Evolutionary conservation across 2,113 vertebrate species (phyloP).

Genomic region (Lophotis ruficrista): DNA sequence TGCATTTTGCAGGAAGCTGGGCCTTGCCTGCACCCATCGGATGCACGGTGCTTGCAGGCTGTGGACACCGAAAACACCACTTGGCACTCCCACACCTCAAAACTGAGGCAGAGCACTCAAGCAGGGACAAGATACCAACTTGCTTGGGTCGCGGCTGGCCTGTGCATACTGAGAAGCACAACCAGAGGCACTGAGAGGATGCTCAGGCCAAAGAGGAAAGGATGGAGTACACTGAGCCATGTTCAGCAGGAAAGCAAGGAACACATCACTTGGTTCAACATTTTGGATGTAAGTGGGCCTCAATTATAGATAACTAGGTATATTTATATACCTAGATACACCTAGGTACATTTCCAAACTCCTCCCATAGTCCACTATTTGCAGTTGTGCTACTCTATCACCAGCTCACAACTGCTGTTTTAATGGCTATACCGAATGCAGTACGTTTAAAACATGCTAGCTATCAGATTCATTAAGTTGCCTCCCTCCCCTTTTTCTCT

Average conservation of each 20-base stretch:
- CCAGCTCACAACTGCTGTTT: not conserved
- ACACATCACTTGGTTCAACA: not conserved
- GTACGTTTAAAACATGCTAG: not conserved
- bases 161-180: not conserved
- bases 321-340: not conserved
- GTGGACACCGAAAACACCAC: not conserved
- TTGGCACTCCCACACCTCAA: not conserved
- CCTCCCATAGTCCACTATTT: not conserved
- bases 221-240: not conserved
- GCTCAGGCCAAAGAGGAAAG: not conserved
- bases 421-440: not conserved
- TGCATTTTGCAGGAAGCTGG: accelerated
- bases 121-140: accelerated
- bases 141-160: accelerated
- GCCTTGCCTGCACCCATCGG: accelerated
- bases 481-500: not conserved
- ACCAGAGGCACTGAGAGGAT: not conserved
- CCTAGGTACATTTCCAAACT: not conserved
- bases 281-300: not conserved
- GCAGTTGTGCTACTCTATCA: not conserved
- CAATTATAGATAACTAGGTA: not conserved
- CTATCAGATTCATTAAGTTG: not conserved
- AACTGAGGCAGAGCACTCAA: not conserved
- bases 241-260: not conserved
- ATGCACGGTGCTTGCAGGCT: not conserved